A percentile compares a stretch with the other conserved stretches of the same genome.
phyloP scores from a whole-genome alignment of 92 coral and sea anemone species.

The Phenganax stokvisi region DNA sequence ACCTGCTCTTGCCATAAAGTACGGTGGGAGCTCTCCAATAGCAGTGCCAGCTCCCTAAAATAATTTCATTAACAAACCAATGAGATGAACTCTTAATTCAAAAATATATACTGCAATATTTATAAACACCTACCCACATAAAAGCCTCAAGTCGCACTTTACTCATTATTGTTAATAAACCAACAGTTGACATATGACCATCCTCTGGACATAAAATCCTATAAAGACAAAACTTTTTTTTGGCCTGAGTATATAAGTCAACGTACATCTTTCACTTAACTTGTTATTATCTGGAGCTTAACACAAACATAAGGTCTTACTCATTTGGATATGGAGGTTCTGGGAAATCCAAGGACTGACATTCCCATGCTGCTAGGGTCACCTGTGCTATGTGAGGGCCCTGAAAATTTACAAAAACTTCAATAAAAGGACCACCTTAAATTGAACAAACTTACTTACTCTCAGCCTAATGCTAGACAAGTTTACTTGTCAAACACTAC shows the following conservation, averaged over 20 bases:
- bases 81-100: not conserved
- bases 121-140: slow-evolving; percentile 83
- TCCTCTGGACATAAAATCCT: slow-evolving; percentile 80
- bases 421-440: no score
- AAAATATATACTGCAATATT: not conserved
- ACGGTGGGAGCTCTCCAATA: slow-evolving; percentile 94
- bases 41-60: slow-evolving; percentile 98
- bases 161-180: slow-evolving; percentile 90
- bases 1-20: slow-evolving; percentile 99
- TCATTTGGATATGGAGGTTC: slow-evolving; percentile 95
- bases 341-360: slow-evolving; percentile 74
- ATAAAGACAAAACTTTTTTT: not conserved
- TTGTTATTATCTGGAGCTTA: no score
- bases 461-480: no score
- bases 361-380: slow-evolving; percentile 98
- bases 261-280: no score
- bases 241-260: not conserved
- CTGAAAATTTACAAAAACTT: slow-evolving; percentile 29
- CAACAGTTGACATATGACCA: slow-evolving; percentile 59
- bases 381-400: slow-evolving; percentile 98
- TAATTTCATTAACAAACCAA: not conserved
- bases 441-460: no score
- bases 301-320: slow-evolving; percentile 49
- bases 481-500: not conserved
- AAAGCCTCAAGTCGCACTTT: slow-evolving; percentile 94